These are phyloP conservation scores for Micrasema minimum DNA, from an alignment of 1,140 invertebrate species.

Conservation along the genomic window DNA sequence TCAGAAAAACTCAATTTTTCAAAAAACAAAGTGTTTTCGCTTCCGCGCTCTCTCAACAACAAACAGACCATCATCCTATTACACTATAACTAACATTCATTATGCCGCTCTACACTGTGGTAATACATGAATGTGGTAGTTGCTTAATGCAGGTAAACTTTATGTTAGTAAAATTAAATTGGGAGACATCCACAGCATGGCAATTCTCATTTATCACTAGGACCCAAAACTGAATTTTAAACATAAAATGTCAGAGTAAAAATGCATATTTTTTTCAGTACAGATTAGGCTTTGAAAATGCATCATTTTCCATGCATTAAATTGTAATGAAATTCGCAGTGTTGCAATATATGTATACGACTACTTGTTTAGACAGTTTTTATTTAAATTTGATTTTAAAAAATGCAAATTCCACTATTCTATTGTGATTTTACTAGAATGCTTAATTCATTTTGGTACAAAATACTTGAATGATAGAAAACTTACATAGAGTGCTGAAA, in stretches of 20 bases:
- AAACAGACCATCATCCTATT: conserved; percentile 36
- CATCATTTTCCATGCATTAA: too few relatives aligned
- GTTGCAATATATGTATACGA: too few relatives aligned
- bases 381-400: background rate
- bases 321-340: too few relatives aligned
- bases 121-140: conserved; percentile 45
- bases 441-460: too few relatives aligned
- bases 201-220: conserved; percentile 11
- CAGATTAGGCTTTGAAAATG: too few relatives aligned
- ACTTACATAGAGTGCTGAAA: too few relatives aligned
- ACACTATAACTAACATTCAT: conserved; percentile 47
- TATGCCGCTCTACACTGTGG: conserved; percentile 39
- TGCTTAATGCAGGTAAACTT: conserved; percentile 51
- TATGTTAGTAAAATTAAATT: conserved; percentile 49
- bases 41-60: conserved; percentile 16
- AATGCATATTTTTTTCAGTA: too few relatives aligned
- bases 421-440: too few relatives aligned
- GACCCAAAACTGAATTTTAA: too few relatives aligned
- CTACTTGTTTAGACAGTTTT: background rate
- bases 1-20: conserved; percentile 46
- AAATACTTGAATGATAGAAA: too few relatives aligned
- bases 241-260: too few relatives aligned
- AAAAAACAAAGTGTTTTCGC: conserved; percentile 46
- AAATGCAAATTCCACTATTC: too few relatives aligned
- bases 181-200: conserved; percentile 24